Evolutionary conservation across 2,797 vertebrate species (phyloP).

Genomic region (Pangasius krempfi): DNA sequence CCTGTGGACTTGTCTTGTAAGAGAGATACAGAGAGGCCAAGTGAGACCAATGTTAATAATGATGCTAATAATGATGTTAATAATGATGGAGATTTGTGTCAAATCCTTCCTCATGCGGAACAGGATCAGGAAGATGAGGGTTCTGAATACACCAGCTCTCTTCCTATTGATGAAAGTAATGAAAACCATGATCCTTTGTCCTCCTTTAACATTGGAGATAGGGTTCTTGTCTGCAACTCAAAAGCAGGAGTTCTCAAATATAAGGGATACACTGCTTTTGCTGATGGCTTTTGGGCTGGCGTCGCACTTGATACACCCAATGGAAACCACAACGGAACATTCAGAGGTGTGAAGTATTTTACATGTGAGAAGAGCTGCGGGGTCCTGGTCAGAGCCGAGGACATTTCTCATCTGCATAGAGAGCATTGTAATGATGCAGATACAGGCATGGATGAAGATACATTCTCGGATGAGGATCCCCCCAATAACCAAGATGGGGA

Average conservation of each 20-base stretch:
- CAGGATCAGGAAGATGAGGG: constrained; percentile 33
- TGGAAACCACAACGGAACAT: constrained; percentile 67
- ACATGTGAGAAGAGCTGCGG: constrained; percentile 64
- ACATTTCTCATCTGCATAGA: constrained; percentile 61
- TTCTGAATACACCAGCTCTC: constrained; percentile 42
- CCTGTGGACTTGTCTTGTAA: constrained; percentile 54
- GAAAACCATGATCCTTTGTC: constrained; percentile 59
- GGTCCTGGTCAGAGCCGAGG: constrained; percentile 65
- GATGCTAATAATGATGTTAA: not conserved
- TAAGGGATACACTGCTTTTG: constrained; percentile 66
- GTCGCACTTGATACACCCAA: constrained; percentile 67
- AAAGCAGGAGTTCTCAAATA: constrained; percentile 66
- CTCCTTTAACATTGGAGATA: constrained; percentile 64
- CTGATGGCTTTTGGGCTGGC: constrained; percentile 66
- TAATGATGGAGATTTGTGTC: constrained; percentile 25
- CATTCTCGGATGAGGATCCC: constrained; percentile 53
- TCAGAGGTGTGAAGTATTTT: constrained; percentile 68
- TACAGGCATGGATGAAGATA: constrained; percentile 52
- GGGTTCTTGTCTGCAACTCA: constrained; percentile 66
- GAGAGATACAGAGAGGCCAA: constrained; percentile 35
- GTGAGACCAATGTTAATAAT: constrained; percentile 19
- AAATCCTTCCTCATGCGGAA: constrained; percentile 23
- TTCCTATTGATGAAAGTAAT: constrained; percentile 51
- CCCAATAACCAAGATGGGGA: not conserved
- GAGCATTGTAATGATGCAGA: constrained; percentile 36